Base-by-base conservation (phyloP, 2,113 vertebrate genomes). In the Glaucidium brasilianum region DNA sequence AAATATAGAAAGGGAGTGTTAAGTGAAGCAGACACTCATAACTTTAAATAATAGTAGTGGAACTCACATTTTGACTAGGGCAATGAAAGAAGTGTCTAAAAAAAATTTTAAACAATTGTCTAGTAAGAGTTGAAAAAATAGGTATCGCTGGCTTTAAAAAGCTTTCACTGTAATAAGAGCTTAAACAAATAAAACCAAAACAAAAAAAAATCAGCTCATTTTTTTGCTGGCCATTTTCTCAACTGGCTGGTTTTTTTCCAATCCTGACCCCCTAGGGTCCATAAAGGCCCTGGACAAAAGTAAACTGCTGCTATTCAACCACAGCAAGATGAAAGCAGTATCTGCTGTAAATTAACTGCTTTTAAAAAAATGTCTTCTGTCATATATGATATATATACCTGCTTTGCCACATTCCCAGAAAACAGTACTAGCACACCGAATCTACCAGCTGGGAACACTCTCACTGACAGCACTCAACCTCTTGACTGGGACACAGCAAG, bases 1-100 rank as follows among this genome's bases (percentile, higher is more conserved):
- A 96, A 98, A 98, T 37, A 94, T 11, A 97, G 91, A 96, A 97
- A 64, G 53, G 8, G 41, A 35, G 21, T 20, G 83, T 98, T 94
- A 97, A 96, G 78, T 88, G 56, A 95, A 87, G 92, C 39, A 93
- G 35, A 53, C 26, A 16, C n/a, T 95, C 78, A 35, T 29, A 59
- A 41, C 75, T 95, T 85, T 81, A 96, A 94, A 45, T 11, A 79
- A 26, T 9, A 97, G n/a, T 43, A 91, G 77, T 21, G 89, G 78
- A 88, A 93, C 58, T 88, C 69, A 43, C 34, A 85, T 92, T 90
- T 85, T 56, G 43, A 93, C n/a, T 27, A 89, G 23, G 62, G 58
- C 14, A 76, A 64, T 32, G n/a, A 76, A 93, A 96, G 91, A 93
- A 67, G n/a, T 5, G 14, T 86, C 91, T 91, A 64, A 75, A 75